Conservation (phyloP, 2,113 vertebrate genomes). For the Tragelaphus buxtoni region DNA sequence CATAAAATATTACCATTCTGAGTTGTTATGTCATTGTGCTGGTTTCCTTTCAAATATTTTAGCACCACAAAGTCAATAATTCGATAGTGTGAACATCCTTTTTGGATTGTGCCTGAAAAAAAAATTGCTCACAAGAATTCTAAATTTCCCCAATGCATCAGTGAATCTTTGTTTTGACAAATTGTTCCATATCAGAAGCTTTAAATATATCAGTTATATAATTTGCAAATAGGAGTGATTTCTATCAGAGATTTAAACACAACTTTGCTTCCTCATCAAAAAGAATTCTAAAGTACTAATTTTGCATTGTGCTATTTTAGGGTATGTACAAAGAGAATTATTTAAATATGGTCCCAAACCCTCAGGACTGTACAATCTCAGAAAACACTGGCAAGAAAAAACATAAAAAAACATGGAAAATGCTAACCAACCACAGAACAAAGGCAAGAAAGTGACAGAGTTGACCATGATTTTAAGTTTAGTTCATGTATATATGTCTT, state of each 20-base stretch:
- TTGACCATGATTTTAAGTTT: not conserved
- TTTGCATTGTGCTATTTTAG: constrained; percentile 44
- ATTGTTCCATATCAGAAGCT: not conserved
- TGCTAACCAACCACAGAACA: not conserved
- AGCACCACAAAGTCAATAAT: not conserved
- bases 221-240: constrained; percentile 33
- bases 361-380: constrained; percentile 12
- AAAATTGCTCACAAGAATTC: not conserved
- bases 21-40: not conserved
- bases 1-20: constrained; percentile 47
- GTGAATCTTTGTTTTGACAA: constrained; percentile 29
- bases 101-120: not conserved
- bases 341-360: constrained; percentile 46
- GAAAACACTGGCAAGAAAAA: constrained; percentile 20
- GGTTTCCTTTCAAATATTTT: constrained; percentile 41
- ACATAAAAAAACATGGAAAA: constrained; percentile 5
- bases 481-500: not conserved
- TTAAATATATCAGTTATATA: constrained; percentile 36
- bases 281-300: constrained; percentile 61
- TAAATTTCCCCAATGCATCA: not conserved
- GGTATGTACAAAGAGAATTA: constrained; percentile 61
- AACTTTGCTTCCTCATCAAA: constrained; percentile 59
- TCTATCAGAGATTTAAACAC: constrained; percentile 5
- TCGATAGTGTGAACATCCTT: not conserved
- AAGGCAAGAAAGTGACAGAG: not conserved